Evolutionary conservation across 2,113 vertebrate genomes (phyloP).

Genomic region (Chauna torquata): DNA sequence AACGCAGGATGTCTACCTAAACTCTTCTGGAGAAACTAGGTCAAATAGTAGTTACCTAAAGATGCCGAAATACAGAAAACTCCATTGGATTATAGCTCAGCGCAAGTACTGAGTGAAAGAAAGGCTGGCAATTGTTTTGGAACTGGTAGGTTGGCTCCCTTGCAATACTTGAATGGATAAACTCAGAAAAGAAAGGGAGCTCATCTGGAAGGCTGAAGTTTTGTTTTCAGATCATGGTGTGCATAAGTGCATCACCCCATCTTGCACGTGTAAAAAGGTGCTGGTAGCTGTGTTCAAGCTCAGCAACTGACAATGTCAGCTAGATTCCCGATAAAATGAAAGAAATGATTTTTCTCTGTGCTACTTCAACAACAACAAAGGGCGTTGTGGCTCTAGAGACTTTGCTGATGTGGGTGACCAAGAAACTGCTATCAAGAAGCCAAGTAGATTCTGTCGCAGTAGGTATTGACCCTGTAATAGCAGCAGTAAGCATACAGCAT

Average conservation of each 20-base stretch:
- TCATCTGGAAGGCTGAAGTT: not conserved
- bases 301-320: not conserved
- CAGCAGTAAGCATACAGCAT: not conserved
- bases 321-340: not conserved
- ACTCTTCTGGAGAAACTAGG: not conserved
- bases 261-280: not conserved
- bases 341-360: not conserved
- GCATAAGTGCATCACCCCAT: not conserved
- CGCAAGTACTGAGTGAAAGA: not conserved
- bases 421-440: not conserved
- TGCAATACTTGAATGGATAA: not conserved
- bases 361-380: not conserved
- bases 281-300: not conserved
- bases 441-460: not conserved
- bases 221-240: not conserved
- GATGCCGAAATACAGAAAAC: not conserved
- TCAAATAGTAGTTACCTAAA: not conserved
- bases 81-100: fast-evolving
- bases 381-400: not conserved
- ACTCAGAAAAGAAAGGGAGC: not conserved
- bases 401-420: not conserved
- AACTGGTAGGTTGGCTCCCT: fast-evolving
- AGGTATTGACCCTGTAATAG: not conserved
- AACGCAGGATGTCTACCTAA: not conserved
- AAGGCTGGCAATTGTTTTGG: not conserved